Base-by-base conservation (phyloP, 2,113 vertebrate species). In the Oncorhynchus masou region DNA sequence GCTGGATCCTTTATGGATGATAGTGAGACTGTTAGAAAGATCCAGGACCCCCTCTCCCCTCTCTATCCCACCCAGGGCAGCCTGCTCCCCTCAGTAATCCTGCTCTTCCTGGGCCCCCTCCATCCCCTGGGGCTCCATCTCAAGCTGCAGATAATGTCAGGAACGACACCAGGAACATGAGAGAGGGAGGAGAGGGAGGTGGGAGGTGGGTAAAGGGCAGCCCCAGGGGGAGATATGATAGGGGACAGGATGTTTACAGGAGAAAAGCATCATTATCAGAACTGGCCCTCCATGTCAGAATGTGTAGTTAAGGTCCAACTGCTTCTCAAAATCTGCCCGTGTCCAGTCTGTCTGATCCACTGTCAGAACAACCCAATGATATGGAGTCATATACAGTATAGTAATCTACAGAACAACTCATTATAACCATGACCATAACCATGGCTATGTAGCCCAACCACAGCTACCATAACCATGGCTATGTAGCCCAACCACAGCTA, bases 251-350 rank as follows among this genome's bases (percentile, higher is more conserved):
- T 79, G 70, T 59, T 66, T 69, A 68, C 59, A 51, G 39, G 74
- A 80, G 72, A 71, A 74, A 80, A 76, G 60, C 75, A 84, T 88
- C 87, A 88, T 88, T 87, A 86, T 89, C 85, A 88, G 87, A 86
- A 91, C 85, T 78, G 76, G 85, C 84, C 78, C 81, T 81, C 79
- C 77, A 74, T 87, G 86, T 85, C 82, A 77, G 78, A 82, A 80
- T 54, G 34, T 9, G 7, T 9, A 39, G 34, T 68, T 83, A 84
- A 86, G 81, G 83, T 79, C 90, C 89, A 90, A 91, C 87, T 90
- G 83, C 88, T 39, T 39, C 34, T 88, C 88, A 84, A 85, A 87
- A 83, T 85, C 88, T 89, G 84, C 87, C 87, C 84, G 73, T 24
- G 71, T 77, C 57, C 82, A 81, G 79, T 74, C 77, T 80, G 81